phyloP scores from a whole-genome alignment of 2,888 invertebrate genomes.

The Dascillus cervinus region DNA sequence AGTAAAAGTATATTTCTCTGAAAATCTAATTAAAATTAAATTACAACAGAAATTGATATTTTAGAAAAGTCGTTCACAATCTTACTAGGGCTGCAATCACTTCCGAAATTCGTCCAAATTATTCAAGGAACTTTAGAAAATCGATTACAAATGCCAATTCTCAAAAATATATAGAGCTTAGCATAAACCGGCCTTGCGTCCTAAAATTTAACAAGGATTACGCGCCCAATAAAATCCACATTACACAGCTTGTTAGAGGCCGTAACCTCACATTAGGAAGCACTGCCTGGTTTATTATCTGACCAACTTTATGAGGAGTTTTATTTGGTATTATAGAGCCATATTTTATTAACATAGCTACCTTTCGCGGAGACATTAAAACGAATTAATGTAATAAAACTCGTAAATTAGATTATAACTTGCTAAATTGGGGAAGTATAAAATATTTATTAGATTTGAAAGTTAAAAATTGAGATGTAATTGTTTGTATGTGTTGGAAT shows the following conservation, averaged over 20 bases:
- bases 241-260: constrained; percentile 33
- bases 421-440: too few species aligned
- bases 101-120: too few species aligned
- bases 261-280: constrained; percentile 31
- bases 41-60: too few species aligned
- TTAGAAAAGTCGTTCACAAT: too few species aligned
- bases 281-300: constrained; percentile 29
- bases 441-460: too few species aligned
- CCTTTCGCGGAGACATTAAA: constrained; percentile 16
- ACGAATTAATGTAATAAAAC: constrained; percentile 14
- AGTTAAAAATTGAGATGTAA: constrained; percentile 12
- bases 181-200: constrained; percentile 21
- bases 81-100: too few species aligned
- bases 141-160: too few species aligned
- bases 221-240: constrained; percentile 34
- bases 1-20: too few species aligned
- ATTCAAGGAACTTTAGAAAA: too few species aligned
- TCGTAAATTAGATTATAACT: constrained; percentile 16
- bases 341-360: constrained; percentile 29
- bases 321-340: constrained; percentile 30
- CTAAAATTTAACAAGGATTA: constrained; percentile 34
- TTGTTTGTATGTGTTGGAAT: too few species aligned
- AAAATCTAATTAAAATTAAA: too few species aligned
- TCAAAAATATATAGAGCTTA: constrained; percentile 16
- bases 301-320: constrained; percentile 29